These are phyloP conservation scores for Eulemur albifrons DNA, from an alignment of 2,797 vertebrate genomes.

Conservation along the genomic window DNA sequence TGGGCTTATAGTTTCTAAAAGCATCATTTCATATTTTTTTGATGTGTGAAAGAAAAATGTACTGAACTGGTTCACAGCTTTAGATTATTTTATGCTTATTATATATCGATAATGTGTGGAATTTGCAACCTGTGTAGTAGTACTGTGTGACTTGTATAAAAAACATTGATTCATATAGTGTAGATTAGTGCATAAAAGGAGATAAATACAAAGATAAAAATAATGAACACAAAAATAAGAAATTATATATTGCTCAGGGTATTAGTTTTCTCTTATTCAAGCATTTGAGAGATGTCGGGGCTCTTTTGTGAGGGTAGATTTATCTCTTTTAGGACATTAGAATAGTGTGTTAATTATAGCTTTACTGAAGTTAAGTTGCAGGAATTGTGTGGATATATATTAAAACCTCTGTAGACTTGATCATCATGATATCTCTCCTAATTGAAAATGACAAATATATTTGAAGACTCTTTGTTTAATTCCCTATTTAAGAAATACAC, in stretches of 20 bases:
- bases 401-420: background rate
- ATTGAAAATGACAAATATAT: background rate
- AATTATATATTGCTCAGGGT: background rate
- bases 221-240: background rate
- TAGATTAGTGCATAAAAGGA: background rate
- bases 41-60: slow-evolving; percentile 7
- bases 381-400: background rate
- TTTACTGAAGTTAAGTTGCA: background rate
- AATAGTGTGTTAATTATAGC: background rate
- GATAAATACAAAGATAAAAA: background rate
- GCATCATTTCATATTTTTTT: background rate
- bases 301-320: background rate
- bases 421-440: background rate
- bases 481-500: background rate
- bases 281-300: background rate
- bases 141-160: background rate
- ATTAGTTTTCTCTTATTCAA: background rate
- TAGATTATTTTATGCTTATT: slow-evolving; percentile 30
- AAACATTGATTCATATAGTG: background rate
- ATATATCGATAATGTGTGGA: background rate
- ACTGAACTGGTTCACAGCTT: background rate
- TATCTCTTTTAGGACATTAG: background rate
- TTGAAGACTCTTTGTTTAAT: background rate
- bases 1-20: background rate
- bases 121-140: background rate